These are phyloP conservation scores for Nematostella vectensis DNA, from an alignment of 92 coral and sea anemone genomes.

Conservation along the genomic window DNA sequence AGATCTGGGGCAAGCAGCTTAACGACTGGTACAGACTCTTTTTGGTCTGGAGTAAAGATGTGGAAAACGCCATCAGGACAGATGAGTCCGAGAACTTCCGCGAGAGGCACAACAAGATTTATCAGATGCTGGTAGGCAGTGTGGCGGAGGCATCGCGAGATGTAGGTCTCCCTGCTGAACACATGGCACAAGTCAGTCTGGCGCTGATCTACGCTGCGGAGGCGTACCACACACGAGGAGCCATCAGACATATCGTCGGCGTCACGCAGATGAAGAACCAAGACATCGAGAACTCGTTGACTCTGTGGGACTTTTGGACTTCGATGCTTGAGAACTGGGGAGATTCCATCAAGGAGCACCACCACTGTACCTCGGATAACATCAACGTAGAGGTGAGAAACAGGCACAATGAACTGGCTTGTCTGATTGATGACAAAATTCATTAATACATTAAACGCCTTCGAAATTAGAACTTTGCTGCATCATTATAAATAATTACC, in stretches of 20 bases:
- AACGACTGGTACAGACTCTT: neutral
- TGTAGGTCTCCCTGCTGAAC: neutral
- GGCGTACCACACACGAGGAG: conserved; percentile 22
- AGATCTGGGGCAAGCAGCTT: neutral
- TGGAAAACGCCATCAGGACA: neutral
- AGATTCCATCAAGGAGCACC: conserved; percentile 23
- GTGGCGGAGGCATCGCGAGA: neutral
- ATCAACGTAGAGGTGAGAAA: too few relatives aligned
- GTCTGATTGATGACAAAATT: too few relatives aligned
- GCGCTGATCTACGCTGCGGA: conserved; percentile 21
- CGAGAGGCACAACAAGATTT: neutral
- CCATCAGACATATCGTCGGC: conserved; percentile 12
- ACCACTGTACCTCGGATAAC: conserved; percentile 7
- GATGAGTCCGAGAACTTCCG: neutral
- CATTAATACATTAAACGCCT: too few relatives aligned
- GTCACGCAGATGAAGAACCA: neutral
- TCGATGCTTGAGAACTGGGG: conserved; percentile 56
- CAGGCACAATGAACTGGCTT: too few relatives aligned
- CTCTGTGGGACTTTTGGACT: conserved; percentile 20
- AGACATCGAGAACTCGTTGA: neutral
- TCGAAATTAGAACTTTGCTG: too few relatives aligned
- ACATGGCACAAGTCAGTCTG: neutral
- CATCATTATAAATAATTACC: too few relatives aligned
- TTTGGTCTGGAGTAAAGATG: neutral
- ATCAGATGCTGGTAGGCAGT: neutral